These are phyloP conservation scores for Bufo gargarizans DNA, from an alignment of 2,113 vertebrate species.

Conservation along the genomic window DNA sequence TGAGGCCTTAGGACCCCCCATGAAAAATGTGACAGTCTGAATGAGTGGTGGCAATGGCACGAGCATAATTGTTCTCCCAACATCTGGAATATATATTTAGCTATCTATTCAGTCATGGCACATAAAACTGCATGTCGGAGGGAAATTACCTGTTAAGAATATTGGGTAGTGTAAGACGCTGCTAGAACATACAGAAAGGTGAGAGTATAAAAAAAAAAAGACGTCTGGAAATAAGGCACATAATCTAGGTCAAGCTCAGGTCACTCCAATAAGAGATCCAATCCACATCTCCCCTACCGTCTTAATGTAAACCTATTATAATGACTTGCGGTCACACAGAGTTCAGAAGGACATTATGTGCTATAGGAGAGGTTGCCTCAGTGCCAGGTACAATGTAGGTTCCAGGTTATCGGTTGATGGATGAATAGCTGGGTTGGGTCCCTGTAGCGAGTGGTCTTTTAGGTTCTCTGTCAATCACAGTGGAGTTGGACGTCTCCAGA, in stretches of 20 bases:
- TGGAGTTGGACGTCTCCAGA: conserved; percentile 47
- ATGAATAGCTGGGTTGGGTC: conserved; percentile 72
- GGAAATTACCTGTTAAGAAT: background rate
- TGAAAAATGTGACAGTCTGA: background rate
- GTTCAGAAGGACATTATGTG: background rate
- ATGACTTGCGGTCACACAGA: background rate
- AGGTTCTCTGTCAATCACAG: background rate
- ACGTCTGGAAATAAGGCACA: background rate
- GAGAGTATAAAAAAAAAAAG: background rate
- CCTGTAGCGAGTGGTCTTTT: conserved; percentile 42
- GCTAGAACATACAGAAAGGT: background rate
- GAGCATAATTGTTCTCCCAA: no score
- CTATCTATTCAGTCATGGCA: background rate
- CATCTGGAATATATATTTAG: background rate
- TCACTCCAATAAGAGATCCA: background rate
- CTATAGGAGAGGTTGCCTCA: background rate
- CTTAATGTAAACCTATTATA: conserved; percentile 16
- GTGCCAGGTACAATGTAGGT: background rate
- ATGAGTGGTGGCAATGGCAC: no score
- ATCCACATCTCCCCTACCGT: background rate
- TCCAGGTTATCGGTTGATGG: conserved; percentile 71
- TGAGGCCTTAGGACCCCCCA: background rate
- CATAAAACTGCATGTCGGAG: background rate
- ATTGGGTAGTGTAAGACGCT: background rate
- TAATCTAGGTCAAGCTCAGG: background rate